phyloP scores from a whole-genome alignment of 2,797 vertebrate genomes.

The Sciurus vulgaris region DNA sequence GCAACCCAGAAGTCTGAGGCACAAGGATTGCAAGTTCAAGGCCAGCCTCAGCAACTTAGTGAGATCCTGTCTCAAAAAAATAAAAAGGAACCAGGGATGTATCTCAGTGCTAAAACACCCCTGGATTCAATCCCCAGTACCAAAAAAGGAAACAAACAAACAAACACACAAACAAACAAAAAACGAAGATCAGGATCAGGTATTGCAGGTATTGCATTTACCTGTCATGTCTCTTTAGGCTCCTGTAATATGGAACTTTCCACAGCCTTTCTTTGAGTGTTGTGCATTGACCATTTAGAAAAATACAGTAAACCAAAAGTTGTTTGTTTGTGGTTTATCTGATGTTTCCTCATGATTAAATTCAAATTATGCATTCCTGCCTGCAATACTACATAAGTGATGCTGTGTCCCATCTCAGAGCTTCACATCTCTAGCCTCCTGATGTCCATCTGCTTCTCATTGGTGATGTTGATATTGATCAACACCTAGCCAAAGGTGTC shows the following conservation, averaged over 20 bases:
- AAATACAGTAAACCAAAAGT: background rate
- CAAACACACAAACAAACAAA: no score
- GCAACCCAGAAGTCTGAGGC: no score
- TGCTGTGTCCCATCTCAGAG: background rate
- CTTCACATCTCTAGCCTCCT: background rate
- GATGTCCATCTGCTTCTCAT: background rate
- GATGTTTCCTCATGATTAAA: background rate
- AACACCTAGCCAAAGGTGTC: background rate
- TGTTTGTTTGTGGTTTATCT: background rate
- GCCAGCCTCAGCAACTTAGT: no score
- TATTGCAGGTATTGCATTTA: background rate
- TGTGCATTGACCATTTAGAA: background rate
- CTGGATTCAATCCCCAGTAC: no score
- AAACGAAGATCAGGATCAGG: no score
- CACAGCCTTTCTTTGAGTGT: background rate
- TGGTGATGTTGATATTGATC: background rate
- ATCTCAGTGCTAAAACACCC: no score
- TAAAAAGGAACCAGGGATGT: no score
- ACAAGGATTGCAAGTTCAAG: no score
- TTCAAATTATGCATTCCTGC: background rate
- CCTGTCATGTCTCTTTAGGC: background rate
- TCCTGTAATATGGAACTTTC: background rate
- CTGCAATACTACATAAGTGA: background rate
- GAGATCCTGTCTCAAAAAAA: no score
- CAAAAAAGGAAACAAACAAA: no score